These are phyloP conservation scores for Lamellibrachia columna DNA, from an alignment of 2,888 invertebrate species.

Conservation along the genomic window DNA sequence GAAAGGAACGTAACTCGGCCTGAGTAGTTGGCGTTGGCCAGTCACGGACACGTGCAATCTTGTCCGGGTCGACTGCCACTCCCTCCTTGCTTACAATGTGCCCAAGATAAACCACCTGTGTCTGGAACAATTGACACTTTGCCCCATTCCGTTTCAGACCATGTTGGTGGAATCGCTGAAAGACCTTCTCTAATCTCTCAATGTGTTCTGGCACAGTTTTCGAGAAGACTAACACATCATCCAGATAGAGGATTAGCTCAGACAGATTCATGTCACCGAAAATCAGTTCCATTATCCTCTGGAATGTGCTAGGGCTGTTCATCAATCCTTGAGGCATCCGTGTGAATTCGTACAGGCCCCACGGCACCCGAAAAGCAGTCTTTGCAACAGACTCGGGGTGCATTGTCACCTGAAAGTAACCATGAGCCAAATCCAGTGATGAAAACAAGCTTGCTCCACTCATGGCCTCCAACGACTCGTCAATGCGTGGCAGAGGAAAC, in stretches of 20 bases:
- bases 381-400: background rate
- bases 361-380: conserved; percentile 1
- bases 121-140: background rate
- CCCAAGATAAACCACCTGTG: conserved; percentile 8
- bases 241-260: background rate
- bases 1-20: background rate
- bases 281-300: conserved; percentile 19
- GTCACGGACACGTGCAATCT: background rate
- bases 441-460: conserved; percentile 22
- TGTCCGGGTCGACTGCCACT: background rate
- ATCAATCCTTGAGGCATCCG: conserved; percentile 19
- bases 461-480: background rate
- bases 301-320: conserved; percentile 22
- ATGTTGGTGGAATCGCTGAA: background rate
- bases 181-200: background rate
- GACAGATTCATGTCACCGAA: background rate
- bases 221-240: background rate
- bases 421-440: background rate
- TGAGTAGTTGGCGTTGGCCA: conserved; percentile 7
- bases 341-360: conserved; percentile 20
- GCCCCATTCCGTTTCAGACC: background rate
- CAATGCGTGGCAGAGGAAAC: conserved; percentile 22
- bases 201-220: background rate
- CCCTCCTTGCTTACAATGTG: background rate
- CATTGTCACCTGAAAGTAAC: conserved; percentile 16